Percentiles rank a stretch among this genome's conserved stretches.
phyloP scores from a whole-genome alignment of 2,888 invertebrate genomes.

The Cosmopolites sordidus region DNA sequence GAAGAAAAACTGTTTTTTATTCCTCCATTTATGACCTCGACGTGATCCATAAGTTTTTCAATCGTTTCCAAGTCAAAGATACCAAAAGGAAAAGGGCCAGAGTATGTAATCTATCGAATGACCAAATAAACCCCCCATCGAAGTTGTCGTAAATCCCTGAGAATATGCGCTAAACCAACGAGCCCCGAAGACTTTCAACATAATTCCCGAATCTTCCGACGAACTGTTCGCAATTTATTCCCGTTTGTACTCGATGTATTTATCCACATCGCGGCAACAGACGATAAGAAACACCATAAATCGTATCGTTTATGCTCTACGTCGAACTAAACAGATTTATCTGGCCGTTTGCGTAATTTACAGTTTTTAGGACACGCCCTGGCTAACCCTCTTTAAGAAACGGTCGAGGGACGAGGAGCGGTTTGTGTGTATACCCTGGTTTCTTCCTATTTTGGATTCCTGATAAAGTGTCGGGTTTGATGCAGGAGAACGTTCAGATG shows the following conservation, averaged over 20 bases:
- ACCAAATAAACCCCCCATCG: slow-evolving; percentile 1
- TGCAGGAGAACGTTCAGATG: no score
- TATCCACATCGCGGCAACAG: slow-evolving; percentile 21
- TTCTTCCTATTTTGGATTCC: no score
- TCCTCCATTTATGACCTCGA: no score
- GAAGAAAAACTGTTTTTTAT: no score
- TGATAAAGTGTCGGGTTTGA: no score
- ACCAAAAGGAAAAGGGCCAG: no score
- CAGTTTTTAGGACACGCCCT: slow-evolving; percentile 42
- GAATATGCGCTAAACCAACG: not conserved
- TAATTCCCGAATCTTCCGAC: not conserved
- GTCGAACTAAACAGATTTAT: slow-evolving; percentile 43
- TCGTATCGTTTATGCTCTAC: slow-evolving; percentile 36
- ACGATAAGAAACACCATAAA: slow-evolving; percentile 34
- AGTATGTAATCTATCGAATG: not conserved
- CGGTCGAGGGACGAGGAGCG: no score
- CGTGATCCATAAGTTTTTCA: no score
- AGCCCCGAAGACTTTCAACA: not conserved
- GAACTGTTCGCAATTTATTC: slow-evolving; percentile 12
- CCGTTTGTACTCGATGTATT: slow-evolving; percentile 20
- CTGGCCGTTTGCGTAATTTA: slow-evolving; percentile 44
- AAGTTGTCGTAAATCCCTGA: not conserved
- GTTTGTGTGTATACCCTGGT: no score
- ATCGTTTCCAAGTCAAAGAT: no score
- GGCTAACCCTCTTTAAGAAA: not conserved